Conservation (phyloP, 35 echinoderm and acorn worm species). For the Lytechinus variegatus region DNA sequence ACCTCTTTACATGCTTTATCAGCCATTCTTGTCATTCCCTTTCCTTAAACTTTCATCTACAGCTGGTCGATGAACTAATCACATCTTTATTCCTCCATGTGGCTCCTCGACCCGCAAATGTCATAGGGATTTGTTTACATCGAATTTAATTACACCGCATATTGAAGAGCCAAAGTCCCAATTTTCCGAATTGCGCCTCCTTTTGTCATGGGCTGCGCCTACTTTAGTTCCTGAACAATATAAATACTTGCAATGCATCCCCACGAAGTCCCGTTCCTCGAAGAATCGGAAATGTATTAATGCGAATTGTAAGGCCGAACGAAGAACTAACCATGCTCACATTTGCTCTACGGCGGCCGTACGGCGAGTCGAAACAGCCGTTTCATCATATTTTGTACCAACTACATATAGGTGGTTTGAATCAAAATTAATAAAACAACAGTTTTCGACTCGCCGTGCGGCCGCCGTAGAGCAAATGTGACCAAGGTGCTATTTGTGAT, state of each 20-base stretch:
- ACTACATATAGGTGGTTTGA: too few relatives aligned
- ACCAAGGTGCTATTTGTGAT: too few relatives aligned
- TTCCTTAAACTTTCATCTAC: background rate
- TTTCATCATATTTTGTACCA: too few relatives aligned
- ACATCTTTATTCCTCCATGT: background rate
- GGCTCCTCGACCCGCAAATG: background rate
- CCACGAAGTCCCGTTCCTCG: background rate
- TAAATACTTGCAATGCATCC: background rate
- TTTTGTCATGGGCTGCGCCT: background rate
- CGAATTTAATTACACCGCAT: background rate
- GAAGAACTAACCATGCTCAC: too few relatives aligned
- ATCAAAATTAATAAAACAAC: too few relatives aligned
- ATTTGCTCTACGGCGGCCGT: too few relatives aligned
- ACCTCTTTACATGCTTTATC: background rate
- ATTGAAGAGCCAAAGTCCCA: background rate
- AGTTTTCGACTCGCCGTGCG: too few relatives aligned
- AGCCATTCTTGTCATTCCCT: background rate
- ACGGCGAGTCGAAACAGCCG: too few relatives aligned
- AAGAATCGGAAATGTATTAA: background rate
- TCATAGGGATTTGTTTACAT: background rate
- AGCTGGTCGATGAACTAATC: slow-evolving; percentile 1
- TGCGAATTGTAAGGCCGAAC: background rate
- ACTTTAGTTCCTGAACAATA: background rate
- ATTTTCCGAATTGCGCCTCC: background rate
- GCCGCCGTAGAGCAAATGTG: too few relatives aligned